These are phyloP conservation scores for Sebastes alutus DNA, from an alignment of 2,797 vertebrate genomes.

Conservation along the genomic window DNA sequence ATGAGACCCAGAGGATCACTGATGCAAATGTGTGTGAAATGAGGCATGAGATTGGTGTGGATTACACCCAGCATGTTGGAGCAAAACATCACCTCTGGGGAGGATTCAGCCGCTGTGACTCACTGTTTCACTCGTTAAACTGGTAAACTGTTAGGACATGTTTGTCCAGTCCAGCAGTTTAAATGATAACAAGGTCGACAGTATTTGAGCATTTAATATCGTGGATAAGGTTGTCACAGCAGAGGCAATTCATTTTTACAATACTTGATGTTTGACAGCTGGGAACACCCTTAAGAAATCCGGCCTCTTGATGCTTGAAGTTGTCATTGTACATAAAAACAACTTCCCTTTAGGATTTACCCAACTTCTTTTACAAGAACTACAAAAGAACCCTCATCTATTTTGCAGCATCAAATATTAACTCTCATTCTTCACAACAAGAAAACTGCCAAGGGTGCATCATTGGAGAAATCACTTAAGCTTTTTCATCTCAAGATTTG, in stretches of 20 bases:
- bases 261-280: neutral
- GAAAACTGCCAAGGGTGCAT: constrained; percentile 29
- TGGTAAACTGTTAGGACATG: neutral
- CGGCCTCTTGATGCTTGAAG: neutral
- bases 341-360: neutral
- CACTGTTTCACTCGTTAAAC: neutral
- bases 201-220: neutral
- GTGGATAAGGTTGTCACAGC: neutral
- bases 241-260: neutral
- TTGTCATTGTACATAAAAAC: neutral
- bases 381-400: constrained; percentile 21
- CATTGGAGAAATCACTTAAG: constrained; percentile 48
- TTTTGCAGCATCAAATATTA: constrained; percentile 54
- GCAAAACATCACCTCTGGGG: constrained; percentile 38
- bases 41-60: constrained; percentile 29
- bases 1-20: neutral
- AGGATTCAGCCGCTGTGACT: constrained; percentile 2
- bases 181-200: neutral
- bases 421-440: constrained; percentile 5
- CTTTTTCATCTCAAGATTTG: constrained; percentile 50
- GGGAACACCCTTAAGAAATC: neutral
- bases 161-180: neutral
- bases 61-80: constrained; percentile 33
- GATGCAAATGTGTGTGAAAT: constrained; percentile 53
- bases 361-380: constrained; percentile 17